Evolutionary conservation across 2,113 vertebrate genomes (phyloP).

Genomic region (Brachirus orientalis): DNA sequence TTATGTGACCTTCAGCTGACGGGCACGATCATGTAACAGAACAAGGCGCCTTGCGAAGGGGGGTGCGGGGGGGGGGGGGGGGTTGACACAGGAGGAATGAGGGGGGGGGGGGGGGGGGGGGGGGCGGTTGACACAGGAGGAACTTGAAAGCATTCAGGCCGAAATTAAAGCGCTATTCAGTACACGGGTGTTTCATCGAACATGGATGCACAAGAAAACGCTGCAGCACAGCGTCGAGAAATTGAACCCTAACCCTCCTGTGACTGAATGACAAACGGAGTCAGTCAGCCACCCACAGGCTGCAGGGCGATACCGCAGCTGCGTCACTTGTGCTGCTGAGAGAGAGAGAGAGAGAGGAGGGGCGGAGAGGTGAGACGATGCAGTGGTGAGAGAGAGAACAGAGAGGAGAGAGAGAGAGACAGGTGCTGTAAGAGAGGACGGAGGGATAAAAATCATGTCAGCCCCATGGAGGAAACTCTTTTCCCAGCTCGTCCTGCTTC

Average conservation of each 20-base stretch:
- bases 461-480: slow-evolving; percentile 44
- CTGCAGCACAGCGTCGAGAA: slow-evolving; percentile 5
- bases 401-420: slow-evolving; percentile 8
- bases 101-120: no score
- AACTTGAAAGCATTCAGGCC: background rate
- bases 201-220: background rate
- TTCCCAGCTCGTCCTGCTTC: slow-evolving; percentile 51
- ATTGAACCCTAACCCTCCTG: background rate
- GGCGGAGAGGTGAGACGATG: slow-evolving; percentile 19
- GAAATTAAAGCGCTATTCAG: background rate
- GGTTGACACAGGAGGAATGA: no score
- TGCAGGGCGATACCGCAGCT: slow-evolving; percentile 55
- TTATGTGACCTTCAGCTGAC: slow-evolving; percentile 21
- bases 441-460: slow-evolving; percentile 45
- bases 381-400: slow-evolving; percentile 31
- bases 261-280: slow-evolving; percentile 67
- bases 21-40: background rate
- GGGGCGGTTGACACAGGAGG: no score
- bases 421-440: slow-evolving; percentile 34
- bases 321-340: slow-evolving; percentile 69
- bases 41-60: slow-evolving; percentile 13
- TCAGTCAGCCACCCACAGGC: slow-evolving; percentile 29
- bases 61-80: no score
- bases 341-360: slow-evolving; percentile 13
- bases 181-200: background rate